A percentile compares a stretch with the other conserved stretches of the same genome.
Conservation (phyloP, 2,888 invertebrate genomes). For the Philopedon plagiatum region DNA sequence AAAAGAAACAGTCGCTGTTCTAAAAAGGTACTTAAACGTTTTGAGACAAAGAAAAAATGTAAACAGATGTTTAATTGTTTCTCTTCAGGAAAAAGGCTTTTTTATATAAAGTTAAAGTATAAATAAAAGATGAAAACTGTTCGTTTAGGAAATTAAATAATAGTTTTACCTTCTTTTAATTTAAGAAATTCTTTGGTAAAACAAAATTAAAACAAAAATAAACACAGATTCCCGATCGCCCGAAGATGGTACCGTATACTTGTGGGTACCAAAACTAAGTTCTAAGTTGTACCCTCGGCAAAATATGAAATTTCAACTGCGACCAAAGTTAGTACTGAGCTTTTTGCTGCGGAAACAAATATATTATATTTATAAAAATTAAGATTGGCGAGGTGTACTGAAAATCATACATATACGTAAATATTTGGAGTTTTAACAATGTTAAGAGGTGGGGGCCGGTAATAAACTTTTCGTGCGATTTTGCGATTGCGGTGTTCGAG, state of each 20-base stretch:
- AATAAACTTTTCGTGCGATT: background rate
- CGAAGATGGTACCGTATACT: background rate
- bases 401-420: background rate
- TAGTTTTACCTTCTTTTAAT: background rate
- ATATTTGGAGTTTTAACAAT: background rate
- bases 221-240: no score
- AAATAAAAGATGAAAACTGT: no score
- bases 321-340: background rate
- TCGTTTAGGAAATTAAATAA: background rate
- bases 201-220: no score
- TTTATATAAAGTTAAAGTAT: no score
- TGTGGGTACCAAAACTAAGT: background rate
- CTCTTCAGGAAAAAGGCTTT: no score
- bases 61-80: no score
- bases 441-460: background rate
- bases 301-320: background rate
- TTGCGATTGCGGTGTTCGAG: background rate
- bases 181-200: background rate
- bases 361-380: conserved; percentile 1
- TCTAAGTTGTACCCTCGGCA: background rate
- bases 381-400: background rate
- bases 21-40: no score
- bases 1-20: no score
- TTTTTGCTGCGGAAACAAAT: background rate
- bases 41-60: no score